phyloP scores from a whole-genome alignment of 2,113 vertebrate species.

The Oriolus oriolus region DNA sequence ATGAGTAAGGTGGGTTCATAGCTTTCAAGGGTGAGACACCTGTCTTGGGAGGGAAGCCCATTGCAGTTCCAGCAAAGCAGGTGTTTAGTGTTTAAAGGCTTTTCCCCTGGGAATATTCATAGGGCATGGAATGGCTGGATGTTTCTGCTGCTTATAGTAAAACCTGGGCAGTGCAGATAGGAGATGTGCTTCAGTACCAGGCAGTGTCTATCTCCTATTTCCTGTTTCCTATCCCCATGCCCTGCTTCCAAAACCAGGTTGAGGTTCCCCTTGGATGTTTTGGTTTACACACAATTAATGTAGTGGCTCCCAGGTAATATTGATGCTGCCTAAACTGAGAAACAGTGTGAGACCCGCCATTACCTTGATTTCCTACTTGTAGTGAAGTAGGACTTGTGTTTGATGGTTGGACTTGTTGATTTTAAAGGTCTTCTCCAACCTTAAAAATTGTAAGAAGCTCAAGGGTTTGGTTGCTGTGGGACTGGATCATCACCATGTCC shows the following conservation, averaged over 20 bases:
- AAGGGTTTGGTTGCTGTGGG: neutral
- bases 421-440: neutral
- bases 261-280: neutral
- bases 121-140: neutral
- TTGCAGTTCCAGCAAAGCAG: neutral
- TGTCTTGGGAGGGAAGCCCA: neutral
- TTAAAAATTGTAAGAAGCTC: neutral
- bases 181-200: neutral
- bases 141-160: neutral
- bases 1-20: neutral
- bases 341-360: neutral
- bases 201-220: neutral
- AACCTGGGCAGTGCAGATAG: neutral
- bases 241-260: neutral
- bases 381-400: neutral
- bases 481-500: neutral
- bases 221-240: neutral
- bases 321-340: neutral
- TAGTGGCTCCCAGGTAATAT: neutral
- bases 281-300: accelerated
- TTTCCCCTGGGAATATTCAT: neutral
- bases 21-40: neutral
- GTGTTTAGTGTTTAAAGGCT: neutral
- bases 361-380: neutral
- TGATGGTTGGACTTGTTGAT: neutral